Percentiles rank a stretch among this genome's conserved stretches.
Conservation (phyloP, 2,113 vertebrate species). For the Eretmochelys imbricata region DNA sequence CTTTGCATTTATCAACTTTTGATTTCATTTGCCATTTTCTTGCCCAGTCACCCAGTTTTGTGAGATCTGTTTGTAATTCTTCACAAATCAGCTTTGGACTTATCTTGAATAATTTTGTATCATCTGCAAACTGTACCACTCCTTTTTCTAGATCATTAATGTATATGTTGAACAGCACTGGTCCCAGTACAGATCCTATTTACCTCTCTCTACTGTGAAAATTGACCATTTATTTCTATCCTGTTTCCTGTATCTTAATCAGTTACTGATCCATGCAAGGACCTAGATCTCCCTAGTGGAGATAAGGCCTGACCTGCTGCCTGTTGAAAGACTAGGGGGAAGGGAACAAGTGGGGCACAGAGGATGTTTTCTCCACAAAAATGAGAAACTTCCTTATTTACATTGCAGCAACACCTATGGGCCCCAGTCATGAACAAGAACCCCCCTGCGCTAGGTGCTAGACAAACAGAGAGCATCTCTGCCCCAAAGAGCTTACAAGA, state of each 20-base stretch:
- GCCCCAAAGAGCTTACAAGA: not conserved
- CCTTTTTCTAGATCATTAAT: not conserved
- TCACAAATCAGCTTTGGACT: not conserved
- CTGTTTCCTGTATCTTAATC: not conserved
- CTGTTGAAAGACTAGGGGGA: not conserved
- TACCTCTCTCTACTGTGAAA: not conserved
- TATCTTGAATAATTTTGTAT: not conserved
- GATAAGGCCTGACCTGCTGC: not conserved
- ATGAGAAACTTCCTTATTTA: not conserved
- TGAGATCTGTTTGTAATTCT: not conserved
- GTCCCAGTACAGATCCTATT: not conserved
- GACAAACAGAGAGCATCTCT: not conserved
- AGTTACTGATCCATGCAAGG: not conserved
- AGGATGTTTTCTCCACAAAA: not conserved
- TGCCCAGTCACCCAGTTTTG: not conserved
- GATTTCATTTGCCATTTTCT: not conserved
- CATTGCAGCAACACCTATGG: not conserved
- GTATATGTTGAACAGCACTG: not conserved
- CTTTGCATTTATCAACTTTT: not conserved
- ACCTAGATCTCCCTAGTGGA: not conserved
- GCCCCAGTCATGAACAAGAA: not conserved
- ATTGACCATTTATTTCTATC: not conserved
- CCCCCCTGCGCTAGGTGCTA: not conserved
- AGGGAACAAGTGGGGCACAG: not conserved
- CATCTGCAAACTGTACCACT: not conserved